Base-by-base conservation (phyloP, 1,140 invertebrate genomes). In the Pseudomyrmex dendroicus region DNA sequence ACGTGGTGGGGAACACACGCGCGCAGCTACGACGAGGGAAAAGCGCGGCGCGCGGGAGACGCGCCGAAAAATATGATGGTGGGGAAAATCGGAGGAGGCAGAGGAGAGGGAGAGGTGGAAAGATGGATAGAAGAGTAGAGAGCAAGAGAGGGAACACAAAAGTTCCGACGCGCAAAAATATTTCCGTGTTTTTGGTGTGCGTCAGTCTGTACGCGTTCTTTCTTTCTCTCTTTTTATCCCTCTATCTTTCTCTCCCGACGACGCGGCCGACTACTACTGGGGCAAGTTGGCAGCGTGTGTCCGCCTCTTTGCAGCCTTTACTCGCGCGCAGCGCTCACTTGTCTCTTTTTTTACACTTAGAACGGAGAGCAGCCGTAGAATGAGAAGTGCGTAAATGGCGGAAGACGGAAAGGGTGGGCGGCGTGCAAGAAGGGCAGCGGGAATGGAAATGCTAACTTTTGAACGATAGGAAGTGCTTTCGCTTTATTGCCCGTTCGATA, bases 131-230 rank as follows among this genome's bases (percentile, higher is more conserved):
- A 13, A 57, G 63, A 78, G 54, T 70, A 15, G 25, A 22, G 12
- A 83, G 54, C 20, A n/a, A 54, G 82, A 68, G 35, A 35, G 7
- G 5, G 5, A 0, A 35, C 35, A 62, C 64, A 66, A 73, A 85
- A 67, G 70, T 68, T 74, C 64, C 80, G 72, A 82, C 63, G 82
- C 64, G 54, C 72, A 72, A 80, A 72, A 80, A 80, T 80, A 80
- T 80, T 80, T 80, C 76, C 76, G 76, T 80, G 76, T 80, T 78
- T 80, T 68, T 25, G 66, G 66, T 50, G 66, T 4, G 76, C 44
- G 67, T 67, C 72, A 10, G 35, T 35, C 54, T 70, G 57, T 35
- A 64, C 82, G 48, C 82, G 48, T 50, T 13, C 54, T n/a, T 54
- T 68, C 12, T 10, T 9, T 7, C 20, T 12, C n/a, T 57, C 54